phyloP scores from a whole-genome alignment of 2,888 invertebrate species.

The Chromoteleia sp. region DNA sequence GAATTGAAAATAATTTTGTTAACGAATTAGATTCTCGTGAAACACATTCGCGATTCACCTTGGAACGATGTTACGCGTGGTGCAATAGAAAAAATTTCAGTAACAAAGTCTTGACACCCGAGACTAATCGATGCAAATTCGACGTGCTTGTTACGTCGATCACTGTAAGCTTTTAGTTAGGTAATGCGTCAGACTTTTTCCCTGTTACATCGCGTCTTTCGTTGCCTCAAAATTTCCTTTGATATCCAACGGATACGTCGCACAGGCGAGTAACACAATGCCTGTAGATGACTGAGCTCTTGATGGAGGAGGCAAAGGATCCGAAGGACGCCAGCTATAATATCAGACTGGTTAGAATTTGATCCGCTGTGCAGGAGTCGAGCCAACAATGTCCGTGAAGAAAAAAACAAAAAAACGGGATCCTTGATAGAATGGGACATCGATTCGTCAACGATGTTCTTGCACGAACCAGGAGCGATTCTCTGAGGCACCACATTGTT shows the following conservation, averaged over 20 bases:
- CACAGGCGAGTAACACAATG: slow-evolving; percentile 78
- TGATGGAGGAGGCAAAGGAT: slow-evolving; percentile 75
- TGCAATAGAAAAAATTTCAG: slow-evolving; percentile 70
- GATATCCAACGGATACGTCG: slow-evolving; percentile 65
- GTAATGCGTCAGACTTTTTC: slow-evolving; percentile 69
- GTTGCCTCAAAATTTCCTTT: slow-evolving; percentile 73
- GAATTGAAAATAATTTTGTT: slow-evolving; percentile 9
- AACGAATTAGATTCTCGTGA: slow-evolving; percentile 4
- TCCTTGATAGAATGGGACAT: slow-evolving; percentile 72
- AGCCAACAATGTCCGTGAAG: slow-evolving; percentile 79
- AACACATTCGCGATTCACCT: slow-evolving; percentile 39
- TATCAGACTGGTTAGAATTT: slow-evolving; percentile 84
- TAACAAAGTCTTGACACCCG: slow-evolving; percentile 74
- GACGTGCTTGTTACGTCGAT: slow-evolving; percentile 73
- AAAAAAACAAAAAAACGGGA: slow-evolving; percentile 59
- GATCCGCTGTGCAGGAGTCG: slow-evolving; percentile 81
- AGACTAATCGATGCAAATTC: slow-evolving; percentile 69
- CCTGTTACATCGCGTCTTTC: slow-evolving; percentile 60
- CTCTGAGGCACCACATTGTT: slow-evolving; percentile 59
- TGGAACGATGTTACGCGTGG: slow-evolving; percentile 50
- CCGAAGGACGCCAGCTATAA: slow-evolving; percentile 83
- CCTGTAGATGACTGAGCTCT: slow-evolving; percentile 79
- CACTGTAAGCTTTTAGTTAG: slow-evolving; percentile 59
- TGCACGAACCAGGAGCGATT: slow-evolving; percentile 59
- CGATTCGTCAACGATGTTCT: slow-evolving; percentile 70